A percentile compares a stretch with the other conserved stretches of the same genome.
These are phyloP conservation scores for Acinonyx jubatus DNA, from an alignment of 2,113 vertebrate species.

Conservation along the genomic window DNA sequence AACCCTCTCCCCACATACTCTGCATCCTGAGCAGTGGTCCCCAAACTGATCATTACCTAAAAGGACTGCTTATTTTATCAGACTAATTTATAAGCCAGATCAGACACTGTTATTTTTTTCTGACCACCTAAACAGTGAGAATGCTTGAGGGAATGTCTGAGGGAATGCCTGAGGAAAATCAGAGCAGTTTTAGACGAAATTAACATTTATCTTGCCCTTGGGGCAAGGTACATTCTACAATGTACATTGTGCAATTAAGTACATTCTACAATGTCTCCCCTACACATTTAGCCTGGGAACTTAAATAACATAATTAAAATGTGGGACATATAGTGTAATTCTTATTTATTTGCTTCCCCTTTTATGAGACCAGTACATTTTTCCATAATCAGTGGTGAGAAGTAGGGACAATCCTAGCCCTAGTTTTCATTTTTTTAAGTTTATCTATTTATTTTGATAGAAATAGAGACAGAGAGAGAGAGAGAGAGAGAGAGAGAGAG, in stretches of 20 bases:
- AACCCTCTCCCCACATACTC: fast-evolving
- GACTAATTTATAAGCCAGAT: background rate
- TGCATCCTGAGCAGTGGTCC: background rate
- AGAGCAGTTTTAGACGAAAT: background rate
- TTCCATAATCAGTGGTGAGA: background rate
- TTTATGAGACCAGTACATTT: background rate
- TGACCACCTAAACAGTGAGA: background rate
- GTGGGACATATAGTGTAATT: background rate
- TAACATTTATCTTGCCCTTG: background rate
- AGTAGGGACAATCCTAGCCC: background rate
- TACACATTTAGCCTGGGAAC: background rate
- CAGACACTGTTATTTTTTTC: background rate
- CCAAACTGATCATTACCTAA: background rate
- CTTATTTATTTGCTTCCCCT: background rate
- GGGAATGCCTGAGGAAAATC: background rate
- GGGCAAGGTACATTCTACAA: background rate
- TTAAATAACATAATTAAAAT: conserved; percentile 2
- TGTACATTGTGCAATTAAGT: background rate
- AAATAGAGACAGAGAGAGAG: too few species aligned
- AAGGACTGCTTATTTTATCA: background rate
- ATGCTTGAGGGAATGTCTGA: background rate
- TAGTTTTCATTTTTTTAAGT: background rate
- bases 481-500: too few species aligned
- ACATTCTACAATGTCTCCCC: background rate
- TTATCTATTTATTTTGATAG: too few species aligned